These are phyloP conservation scores for Ctenopoma multispine DNA, from an alignment of 2,797 vertebrate genomes.

Conservation along the genomic window DNA sequence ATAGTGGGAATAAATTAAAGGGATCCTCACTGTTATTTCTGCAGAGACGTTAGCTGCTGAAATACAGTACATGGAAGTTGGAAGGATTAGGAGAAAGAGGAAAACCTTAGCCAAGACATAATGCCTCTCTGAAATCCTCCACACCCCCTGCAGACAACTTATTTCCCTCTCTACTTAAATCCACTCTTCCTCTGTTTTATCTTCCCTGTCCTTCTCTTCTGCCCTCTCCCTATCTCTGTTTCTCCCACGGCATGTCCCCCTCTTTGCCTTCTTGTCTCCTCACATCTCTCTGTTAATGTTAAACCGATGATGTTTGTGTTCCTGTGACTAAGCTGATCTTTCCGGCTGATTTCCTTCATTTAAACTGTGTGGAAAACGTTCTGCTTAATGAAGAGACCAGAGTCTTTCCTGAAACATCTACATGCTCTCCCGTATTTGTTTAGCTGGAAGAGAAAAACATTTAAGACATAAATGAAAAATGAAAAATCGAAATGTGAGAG, in stretches of 20 bases:
- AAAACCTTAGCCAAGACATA: conserved; percentile 56
- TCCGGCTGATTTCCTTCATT: conserved; percentile 21
- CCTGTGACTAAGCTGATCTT: conserved; percentile 55
- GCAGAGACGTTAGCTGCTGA: conserved; percentile 25
- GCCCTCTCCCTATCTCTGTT: conserved; percentile 1
- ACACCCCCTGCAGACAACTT: conserved; percentile 51
- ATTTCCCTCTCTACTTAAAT: conserved; percentile 46
- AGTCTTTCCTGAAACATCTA: too few species aligned
- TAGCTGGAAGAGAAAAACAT: too few species aligned
- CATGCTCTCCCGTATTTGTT: too few species aligned
- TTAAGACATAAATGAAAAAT: too few species aligned
- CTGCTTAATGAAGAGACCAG: not conserved
- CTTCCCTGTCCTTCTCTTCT: not conserved
- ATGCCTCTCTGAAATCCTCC: conserved; percentile 64
- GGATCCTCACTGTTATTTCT: conserved; percentile 42
- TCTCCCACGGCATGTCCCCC: not conserved
- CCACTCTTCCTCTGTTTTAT: conserved; percentile 23
- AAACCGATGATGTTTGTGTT: conserved; percentile 44
- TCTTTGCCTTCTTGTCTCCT: conserved; percentile 24
- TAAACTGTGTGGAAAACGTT: not conserved
- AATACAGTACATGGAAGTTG: conserved; percentile 39
- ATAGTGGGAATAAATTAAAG: conserved; percentile 44
- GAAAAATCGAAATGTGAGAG: not conserved
- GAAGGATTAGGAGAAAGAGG: conserved; percentile 57
- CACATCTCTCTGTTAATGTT: not conserved